A percentile compares a stretch with the other conserved stretches of the same genome.
These are phyloP conservation scores for Aurelia sp. DNA, from an alignment of 30 jellyfish, hydroid and myxozoan genomes.

Conservation along the genomic window DNA sequence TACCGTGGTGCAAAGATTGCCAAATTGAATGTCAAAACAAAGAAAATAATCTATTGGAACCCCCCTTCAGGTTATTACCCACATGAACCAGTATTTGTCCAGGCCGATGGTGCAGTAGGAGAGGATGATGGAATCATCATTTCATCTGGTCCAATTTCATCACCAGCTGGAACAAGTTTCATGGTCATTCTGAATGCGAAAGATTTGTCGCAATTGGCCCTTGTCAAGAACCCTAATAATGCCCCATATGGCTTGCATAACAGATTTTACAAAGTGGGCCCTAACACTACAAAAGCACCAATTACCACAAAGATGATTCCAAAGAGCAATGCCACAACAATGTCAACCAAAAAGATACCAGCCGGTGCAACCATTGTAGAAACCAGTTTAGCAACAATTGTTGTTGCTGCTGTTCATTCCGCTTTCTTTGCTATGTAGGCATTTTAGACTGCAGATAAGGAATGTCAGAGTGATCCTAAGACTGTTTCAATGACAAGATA, in stretches of 20 bases:
- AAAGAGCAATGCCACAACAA: background rate
- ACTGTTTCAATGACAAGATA: too few species aligned
- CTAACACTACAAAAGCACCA: background rate
- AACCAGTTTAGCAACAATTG: too few species aligned
- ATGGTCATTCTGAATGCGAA: constrained; percentile 56
- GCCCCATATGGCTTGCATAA: constrained; percentile 59
- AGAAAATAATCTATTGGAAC: constrained; percentile 32
- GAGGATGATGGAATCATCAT: constrained; percentile 61
- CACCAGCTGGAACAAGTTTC: constrained; percentile 67
- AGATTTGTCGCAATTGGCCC: constrained; percentile 49
- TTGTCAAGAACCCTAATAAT: constrained; percentile 56
- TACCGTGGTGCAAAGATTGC: constrained; percentile 42
- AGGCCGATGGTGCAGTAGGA: constrained; percentile 24
- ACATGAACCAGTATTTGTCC: constrained; percentile 70
- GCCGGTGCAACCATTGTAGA: too few species aligned
- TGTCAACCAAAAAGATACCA: background rate
- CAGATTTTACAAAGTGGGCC: constrained; percentile 33
- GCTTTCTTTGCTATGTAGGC: background rate
- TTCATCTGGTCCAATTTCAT: constrained; percentile 64
- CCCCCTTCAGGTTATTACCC: constrained; percentile 72
- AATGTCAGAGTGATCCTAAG: too few species aligned
- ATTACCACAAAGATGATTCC: background rate
- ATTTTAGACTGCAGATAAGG: too few species aligned
- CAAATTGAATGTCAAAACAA: constrained; percentile 59
- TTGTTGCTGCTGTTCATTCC: background rate